Evolutionary conservation across 2,888 invertebrate species (phyloP), one percentile per base, ranked within the genome.

Genomic region (Conchocele bisecta): DNA sequence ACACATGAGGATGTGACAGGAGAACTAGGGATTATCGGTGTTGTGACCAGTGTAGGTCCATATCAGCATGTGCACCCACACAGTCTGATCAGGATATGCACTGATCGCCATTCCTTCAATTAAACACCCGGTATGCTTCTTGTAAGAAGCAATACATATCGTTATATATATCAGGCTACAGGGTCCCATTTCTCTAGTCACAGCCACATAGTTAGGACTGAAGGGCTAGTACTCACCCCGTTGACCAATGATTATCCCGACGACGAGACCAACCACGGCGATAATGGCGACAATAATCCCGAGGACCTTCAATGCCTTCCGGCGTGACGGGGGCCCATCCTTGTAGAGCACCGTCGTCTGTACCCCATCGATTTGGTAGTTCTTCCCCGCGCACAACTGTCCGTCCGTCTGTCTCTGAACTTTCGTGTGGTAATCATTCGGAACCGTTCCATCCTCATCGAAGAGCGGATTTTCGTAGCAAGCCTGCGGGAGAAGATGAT

Each of bases 381-480:
- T 67, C 76, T 75, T 58, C 42, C 58, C 46, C 42, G 66, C 44
- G n/a, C n/a, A n/a, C n/a, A n/a, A n/a, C 28, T 74, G 41, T 58
- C 75, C 66, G 51, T 61, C 56, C 59, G 63, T 44, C 50, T 73
- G 66, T 61, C 75, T 41, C 69, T 75, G 66, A 26, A 68, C 48
- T 48, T 70, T 75, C 9, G 68, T 72, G 20, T 70, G 65, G 58
- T 60, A 61, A 37, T 72, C 63, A 54, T 69, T 31, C 35, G 67
- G 58, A 59, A 75, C 66, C 53, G 67, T 54, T 41, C 79, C 63
- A 29, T 83, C 83, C 60, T 85, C 84, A 56, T 83, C 80, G 54
- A 86, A 86, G 58, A 86, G 75, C 26, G 86, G 84, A 76, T 87
- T 87, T 74, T 87, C 87, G 68, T 86, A 87, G 66, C 86, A 87